Base-by-base conservation (phyloP, 2,113 vertebrate genomes). In the Edolisoma coerulescens region DNA sequence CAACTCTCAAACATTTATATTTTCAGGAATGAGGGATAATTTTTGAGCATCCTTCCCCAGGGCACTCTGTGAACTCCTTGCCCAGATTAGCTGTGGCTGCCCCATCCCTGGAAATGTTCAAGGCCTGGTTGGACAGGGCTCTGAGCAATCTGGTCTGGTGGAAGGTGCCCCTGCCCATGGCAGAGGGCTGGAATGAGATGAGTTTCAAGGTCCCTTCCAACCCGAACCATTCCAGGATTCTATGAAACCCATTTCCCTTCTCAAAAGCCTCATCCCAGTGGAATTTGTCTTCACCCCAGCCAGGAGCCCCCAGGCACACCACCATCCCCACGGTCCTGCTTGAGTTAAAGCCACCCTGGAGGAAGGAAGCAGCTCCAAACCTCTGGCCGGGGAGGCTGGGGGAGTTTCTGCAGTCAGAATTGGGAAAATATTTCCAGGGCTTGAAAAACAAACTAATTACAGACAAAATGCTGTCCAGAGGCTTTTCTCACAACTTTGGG, bases 361-460 rank as follows among this genome's bases (percentile, higher is more conserved):
- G 45, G 80, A 93, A 96, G 69, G 84, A 84, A 94, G 35, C 35
- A 3, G 69, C 76, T 96, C 86, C 76, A 65, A 90, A 81, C 14
- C 73, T 63, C 93, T 67, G 76, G 65, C 1, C 0, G 65, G 77
- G 84, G 90, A 93, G 82, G 70, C 45, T 47, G 73, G 89, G 88
- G 90, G 91, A 96, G 94, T 87, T 93, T 75, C 74, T 89, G 78
- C 90, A 78, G 71, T 16, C 7, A 1, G 59, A 85, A 89, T 42
- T 0, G 41, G 64, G 75, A 86, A 94, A 96, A 95, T 74, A 96
- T 77, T 95, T 94, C 79, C 92, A 86, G 20, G 68, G 47, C 41
- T 96, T 75, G 93, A 83, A 93, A 97, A 96, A 94, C 95, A 97
- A 56, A 85, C 49, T 90, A 95, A 97, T 96, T 80, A 74, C 65